Evolutionary conservation across 2,797 vertebrate species (phyloP), one percentile per base, ranked within the genome.

Genomic region (Myotis pilosus): DNA sequence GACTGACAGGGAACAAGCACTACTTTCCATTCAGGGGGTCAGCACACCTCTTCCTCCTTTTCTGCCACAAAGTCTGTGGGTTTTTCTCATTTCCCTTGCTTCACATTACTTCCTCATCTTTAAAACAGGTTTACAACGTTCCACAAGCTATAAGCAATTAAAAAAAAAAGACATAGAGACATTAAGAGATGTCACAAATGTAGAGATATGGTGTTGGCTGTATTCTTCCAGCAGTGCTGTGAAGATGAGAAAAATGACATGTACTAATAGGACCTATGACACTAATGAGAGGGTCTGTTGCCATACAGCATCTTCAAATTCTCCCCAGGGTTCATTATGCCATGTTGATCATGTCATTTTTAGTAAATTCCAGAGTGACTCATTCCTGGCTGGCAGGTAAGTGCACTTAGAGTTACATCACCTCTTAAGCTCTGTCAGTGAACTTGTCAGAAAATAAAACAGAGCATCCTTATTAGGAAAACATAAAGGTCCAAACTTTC

Each of bases 61-160:
- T 76, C 81, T 68, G 1, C 0, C 81, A 94, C 49, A 94, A 89
- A 95, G 72, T 89, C 74, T 80, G 87, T 60, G 62, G 17, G 89
- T 92, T 94, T 92, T 95, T 82, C 83, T 87, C 1, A 96, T 91
- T 95, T 97, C 92, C 60, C 44, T 84, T 80, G 86, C 28, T 96
- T 89, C 93, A 92, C 74, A 95, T 93, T 95, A 96, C 95, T 97
- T 94, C 95, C 91, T 96, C 82, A 89, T 96, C 90, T 91, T 96
- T 41, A 38, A 79, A 95, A 96, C 47, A 87, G 53, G 30, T 90
- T 72, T 72, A 76, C 53, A 92, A 93, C 83, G 90, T 95, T 76
- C 87, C 96, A 74, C 23, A 64, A 81, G 25, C n/a, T 79, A 68
- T 76, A 76, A 95, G 92, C 36, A 83, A 19, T 0, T 11, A 7